These are phyloP conservation scores for Sinelater perroti DNA, from an alignment of 2,888 invertebrate species.

Conservation along the genomic window DNA sequence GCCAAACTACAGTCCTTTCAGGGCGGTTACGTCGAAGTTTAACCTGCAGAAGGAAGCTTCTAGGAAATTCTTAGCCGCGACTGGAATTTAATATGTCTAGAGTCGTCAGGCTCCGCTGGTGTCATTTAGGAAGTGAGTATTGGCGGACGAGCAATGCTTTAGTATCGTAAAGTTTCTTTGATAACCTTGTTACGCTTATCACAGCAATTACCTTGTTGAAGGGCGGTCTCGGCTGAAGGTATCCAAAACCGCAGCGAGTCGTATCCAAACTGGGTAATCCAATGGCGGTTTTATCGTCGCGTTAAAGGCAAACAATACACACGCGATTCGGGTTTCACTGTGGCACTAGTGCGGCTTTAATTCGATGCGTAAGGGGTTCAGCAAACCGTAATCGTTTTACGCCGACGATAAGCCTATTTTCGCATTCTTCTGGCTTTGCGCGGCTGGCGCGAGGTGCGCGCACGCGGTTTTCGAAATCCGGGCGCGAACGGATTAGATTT, in stretches of 20 bases:
- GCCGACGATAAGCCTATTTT: constrained; percentile 11
- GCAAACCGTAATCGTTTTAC: constrained; percentile 1
- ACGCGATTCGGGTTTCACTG: constrained; percentile 15
- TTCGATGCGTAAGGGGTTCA: constrained; percentile 2
- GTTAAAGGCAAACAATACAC: constrained; percentile 10
- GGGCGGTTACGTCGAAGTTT: too few species aligned
- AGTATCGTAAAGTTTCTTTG: too few species aligned
- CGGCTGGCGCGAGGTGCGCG: not conserved
- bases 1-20: too few species aligned
- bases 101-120: too few species aligned
- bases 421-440: not conserved
- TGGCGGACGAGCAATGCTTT: too few species aligned
- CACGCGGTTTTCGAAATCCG: not conserved
- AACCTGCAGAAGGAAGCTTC: too few species aligned
- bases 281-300: constrained; percentile 7
- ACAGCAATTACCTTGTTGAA: constrained; percentile 20
- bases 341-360: not conserved
- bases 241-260: constrained; percentile 22
- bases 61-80: too few species aligned
- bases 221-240: constrained; percentile 7
- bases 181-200: not conserved
- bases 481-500: constrained; percentile 14
- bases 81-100: too few species aligned
- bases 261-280: constrained; percentile 21
- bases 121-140: too few species aligned